A percentile compares a stretch with the other conserved stretches of the same genome.
These are phyloP conservation scores for Gymnocephalus cernua DNA, from an alignment of 2,113 vertebrate genomes.

Conservation along the genomic window DNA sequence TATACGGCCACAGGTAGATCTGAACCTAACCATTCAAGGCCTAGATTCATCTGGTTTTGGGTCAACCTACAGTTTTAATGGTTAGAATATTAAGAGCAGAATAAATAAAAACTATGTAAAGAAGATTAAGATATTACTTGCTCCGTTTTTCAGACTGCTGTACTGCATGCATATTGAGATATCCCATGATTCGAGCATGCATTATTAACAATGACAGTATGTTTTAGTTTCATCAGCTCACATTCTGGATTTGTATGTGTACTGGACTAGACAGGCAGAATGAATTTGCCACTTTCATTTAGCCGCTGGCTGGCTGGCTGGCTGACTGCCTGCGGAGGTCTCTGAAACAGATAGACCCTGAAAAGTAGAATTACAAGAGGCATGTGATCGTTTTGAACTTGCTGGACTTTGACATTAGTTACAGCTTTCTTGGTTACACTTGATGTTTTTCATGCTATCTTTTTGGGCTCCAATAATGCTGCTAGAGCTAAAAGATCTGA, in stretches of 20 bases:
- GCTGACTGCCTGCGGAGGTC: slow-evolving; percentile 35
- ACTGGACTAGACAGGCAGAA: slow-evolving; percentile 52
- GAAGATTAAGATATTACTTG: too few species aligned
- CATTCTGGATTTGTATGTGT: slow-evolving; percentile 20
- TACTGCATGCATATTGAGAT: slow-evolving; percentile 4
- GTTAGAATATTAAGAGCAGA: background rate
- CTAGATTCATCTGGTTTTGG: background rate
- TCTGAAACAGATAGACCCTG: background rate
- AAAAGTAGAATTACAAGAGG: background rate
- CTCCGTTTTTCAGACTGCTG: background rate
- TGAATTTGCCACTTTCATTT: slow-evolving; percentile 56
- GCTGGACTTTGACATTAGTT: background rate
- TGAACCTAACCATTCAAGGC: background rate
- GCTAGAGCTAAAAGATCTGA: background rate
- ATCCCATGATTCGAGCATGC: slow-evolving; percentile 19
- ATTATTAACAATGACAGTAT: slow-evolving; percentile 34
- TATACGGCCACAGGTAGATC: background rate
- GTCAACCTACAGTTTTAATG: background rate
- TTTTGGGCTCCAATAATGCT: background rate
- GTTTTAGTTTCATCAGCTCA: slow-evolving; percentile 39
- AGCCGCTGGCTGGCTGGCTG: slow-evolving; percentile 36
- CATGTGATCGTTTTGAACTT: background rate
- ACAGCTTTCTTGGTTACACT: background rate
- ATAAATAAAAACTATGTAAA: background rate
- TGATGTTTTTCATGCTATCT: background rate